Evolutionary conservation across 2,888 invertebrate species (phyloP), one percentile per base, ranked within the genome.

Genomic region (Bugulina stolonifera): DNA sequence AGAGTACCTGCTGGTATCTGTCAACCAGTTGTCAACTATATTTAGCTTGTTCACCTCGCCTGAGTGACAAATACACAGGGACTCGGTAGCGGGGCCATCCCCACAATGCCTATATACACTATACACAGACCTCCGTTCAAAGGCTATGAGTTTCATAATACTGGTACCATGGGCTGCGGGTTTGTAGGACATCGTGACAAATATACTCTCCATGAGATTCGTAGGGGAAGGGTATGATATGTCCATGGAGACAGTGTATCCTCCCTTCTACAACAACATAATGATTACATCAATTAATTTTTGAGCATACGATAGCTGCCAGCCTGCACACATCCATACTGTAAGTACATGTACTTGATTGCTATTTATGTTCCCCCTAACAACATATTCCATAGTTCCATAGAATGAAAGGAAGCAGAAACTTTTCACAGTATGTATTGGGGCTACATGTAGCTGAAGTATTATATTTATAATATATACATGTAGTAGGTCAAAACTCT

Each of bases 41-140:
- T 64, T 64, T 14, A 32, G 27, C 10, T 14, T 29, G 32, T 64
- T 29, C 2, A n/a, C 5, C 3, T 3, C 43, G 18, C 43, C 27
- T 2, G 27, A 3, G 2, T 32, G 29, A 75, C 80, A 80, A 10
- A 79, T 72, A 73, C 79, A 80, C 10, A 79, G 72, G 43, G 76
- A 73, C 3, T 79, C 69, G 54, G 77, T 74, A 3, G 79, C 77
- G 14, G 73, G 74, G 55, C 57, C 55, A 69, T 80, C 79, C 5
- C 76, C 75, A 74, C 80, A 80, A 10, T 54, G 54, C 1, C 75
- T 71, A 58, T 76, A 80, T 43, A 74, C 73, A 54, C 78, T 76
- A 71, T 80, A 80, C 0, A 76, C 74, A 2, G 80, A 76, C 23
- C 78, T 75, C 23, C 80, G 75, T 54, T 79, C 78, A 72, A 76